A percentile compares a stretch with the other conserved stretches of the same genome.
These are phyloP conservation scores for Eilema griseolum DNA, from an alignment of 2,888 invertebrate genomes.

Conservation along the genomic window DNA sequence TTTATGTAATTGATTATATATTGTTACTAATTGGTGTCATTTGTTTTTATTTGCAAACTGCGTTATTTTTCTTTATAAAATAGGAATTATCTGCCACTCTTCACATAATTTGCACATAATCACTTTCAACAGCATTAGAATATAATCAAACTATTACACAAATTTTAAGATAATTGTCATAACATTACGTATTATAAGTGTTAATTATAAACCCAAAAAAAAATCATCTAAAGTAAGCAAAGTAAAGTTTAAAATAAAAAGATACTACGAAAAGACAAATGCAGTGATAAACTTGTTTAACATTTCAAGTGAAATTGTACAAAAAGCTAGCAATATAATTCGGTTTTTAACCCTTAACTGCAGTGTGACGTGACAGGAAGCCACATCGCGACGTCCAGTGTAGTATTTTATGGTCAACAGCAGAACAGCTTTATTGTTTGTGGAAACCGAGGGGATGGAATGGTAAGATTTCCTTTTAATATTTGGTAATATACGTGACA, in stretches of 20 bases:
- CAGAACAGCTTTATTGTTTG: conserved; percentile 23
- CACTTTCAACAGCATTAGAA: too few relatives aligned
- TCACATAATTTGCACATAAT: too few relatives aligned
- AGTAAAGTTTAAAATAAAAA: neutral
- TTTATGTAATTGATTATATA: too few relatives aligned
- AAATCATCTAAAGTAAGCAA: too few relatives aligned
- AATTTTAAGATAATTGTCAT: too few relatives aligned
- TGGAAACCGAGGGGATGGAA: conserved; percentile 11
- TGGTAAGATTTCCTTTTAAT: conserved; percentile 5
- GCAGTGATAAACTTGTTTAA: conserved; percentile 12
- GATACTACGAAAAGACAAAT: neutral
- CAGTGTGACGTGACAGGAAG: conserved; percentile 30
- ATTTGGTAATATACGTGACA: neutral
- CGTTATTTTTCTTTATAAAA: too few relatives aligned
- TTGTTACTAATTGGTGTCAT: too few relatives aligned
- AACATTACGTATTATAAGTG: too few relatives aligned
- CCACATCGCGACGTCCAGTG: conserved; percentile 24
- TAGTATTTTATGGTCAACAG: conserved; percentile 24
- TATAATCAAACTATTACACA: too few relatives aligned
- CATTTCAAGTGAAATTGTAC: conserved; percentile 11
- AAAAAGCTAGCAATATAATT: conserved; percentile 20
- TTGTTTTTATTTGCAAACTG: too few relatives aligned
- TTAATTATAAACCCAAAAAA: too few relatives aligned
- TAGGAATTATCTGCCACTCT: too few relatives aligned
- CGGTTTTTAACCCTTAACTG: conserved; percentile 28